Evolutionary conservation across 2,888 invertebrate genomes (phyloP), one percentile per base, ranked within the genome.

Genomic region (Magallana nippona): DNA sequence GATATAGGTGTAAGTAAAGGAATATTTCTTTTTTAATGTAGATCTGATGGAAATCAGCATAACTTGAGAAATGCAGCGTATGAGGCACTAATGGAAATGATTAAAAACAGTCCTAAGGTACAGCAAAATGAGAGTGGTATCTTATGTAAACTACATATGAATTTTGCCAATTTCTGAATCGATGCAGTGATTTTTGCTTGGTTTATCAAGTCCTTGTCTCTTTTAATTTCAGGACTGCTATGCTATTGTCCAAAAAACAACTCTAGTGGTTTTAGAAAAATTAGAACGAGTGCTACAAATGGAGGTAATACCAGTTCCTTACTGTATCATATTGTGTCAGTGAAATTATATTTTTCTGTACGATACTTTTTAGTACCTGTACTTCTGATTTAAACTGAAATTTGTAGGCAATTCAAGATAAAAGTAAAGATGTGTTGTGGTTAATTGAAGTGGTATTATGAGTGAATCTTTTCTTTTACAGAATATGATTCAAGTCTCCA

Each of bases 31-130:
- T 60, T 10, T 60, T 57, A 79, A 89, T 92, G 79, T 88, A 95
- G 99, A 81, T 96, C 96, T 63, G 99, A 99, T 95, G 98, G 98
- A 58, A 94, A 94, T 85, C 94, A 98, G 94, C 97, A 98, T 81
- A 99, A 99, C 94, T 95, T 99, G 83, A 96, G 99, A 88, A 97
- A 98, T 55, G 98, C 99, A 57, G 99, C 99, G 0, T 99, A 99
- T 94, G 99, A 99, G 95, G 99, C 99, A 0, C 95, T 99, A 0
- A 99, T 99, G 99, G 99, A 99, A 95, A 97, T 99, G 97, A 98
- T 99, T 77, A 99, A 99, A 94, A 99, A 99, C 94, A 98, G 98
- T 1, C 99, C 99, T 0, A 96, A 96, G 89, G 95, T 94, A 88
- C 13, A n/a, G 44, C 13, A n/a, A 55, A 17, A 44, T 2, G 1